Percentiles rank a stretch among this genome's conserved stretches.
Conservation (phyloP, 2,888 invertebrate genomes). For the Pinctada fucata region DNA sequence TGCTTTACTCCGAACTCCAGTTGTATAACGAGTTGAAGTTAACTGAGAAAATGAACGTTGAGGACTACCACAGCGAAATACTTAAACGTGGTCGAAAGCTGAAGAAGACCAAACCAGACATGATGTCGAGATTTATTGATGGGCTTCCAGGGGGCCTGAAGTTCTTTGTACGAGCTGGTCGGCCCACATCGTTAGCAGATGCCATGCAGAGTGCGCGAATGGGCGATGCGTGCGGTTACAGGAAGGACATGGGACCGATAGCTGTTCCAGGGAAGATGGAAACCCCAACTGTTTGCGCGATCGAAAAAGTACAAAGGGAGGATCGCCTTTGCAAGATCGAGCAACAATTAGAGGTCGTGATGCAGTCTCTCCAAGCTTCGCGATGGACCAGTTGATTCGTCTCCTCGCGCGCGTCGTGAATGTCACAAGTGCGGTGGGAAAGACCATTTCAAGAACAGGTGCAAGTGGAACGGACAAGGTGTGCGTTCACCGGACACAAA, state of each 20-base stretch:
- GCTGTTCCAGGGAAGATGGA: not conserved
- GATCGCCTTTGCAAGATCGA: not conserved
- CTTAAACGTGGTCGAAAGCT: not conserved
- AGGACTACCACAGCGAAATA: not conserved
- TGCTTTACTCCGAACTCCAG: not conserved
- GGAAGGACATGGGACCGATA: not conserved
- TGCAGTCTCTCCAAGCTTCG: not conserved
- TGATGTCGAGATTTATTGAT: not conserved
- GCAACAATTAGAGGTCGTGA: not conserved
- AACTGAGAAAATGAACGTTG: not conserved
- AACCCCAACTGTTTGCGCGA: not conserved
- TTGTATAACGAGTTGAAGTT: not conserved
- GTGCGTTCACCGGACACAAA: not conserved
- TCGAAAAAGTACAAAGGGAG: not conserved
- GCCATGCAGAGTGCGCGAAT: conserved; percentile 3
- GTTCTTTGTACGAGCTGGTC: not conserved
- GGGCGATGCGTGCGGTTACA: not conserved
- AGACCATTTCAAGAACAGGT: not conserved
- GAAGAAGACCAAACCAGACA: not conserved
- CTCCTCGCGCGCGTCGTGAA: not conserved
- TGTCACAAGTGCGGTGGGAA: conserved; percentile 12
- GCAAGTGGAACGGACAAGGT: conserved; percentile 9
- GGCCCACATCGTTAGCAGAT: not conserved
- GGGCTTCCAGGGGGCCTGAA: not conserved
- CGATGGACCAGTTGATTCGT: not conserved